A percentile compares a stretch with the other conserved stretches of the same genome.
phyloP scores from a whole-genome alignment of 2,888 invertebrate species.

The Holacanthella duospinosa region DNA sequence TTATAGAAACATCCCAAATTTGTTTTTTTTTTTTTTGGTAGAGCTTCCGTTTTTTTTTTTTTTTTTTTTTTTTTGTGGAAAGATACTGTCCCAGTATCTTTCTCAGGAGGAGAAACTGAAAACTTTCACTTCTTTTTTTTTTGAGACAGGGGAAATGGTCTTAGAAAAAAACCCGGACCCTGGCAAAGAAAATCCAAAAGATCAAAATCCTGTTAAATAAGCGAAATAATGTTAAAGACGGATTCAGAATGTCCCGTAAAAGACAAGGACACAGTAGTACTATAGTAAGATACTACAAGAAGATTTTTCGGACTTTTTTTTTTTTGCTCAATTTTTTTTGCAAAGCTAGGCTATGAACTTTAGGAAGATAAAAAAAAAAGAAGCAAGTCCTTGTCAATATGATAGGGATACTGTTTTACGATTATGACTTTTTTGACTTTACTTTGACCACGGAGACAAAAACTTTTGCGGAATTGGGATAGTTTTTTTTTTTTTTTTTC shows the following conservation, averaged over 20 bases:
- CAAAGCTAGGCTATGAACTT: background rate
- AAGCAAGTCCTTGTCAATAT: background rate
- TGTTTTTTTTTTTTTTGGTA: no score
- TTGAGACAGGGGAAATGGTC: no score
- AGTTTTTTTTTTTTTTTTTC: no score
- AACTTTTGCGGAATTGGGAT: no score
- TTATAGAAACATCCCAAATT: no score
- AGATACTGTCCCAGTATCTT: no score
- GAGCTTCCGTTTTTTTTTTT: no score
- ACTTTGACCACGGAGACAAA: background rate
- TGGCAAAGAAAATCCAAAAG: background rate
- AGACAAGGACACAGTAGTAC: background rate
- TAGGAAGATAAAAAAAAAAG: background rate
- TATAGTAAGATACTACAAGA: background rate
- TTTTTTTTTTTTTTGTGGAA: no score
- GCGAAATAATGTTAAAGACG: constrained; percentile 1
- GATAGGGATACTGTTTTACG: background rate
- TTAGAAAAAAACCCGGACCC: background rate
- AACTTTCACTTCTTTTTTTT: background rate
- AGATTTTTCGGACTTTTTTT: background rate
- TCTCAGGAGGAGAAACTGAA: no score
- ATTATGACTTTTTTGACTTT: constrained; percentile 4
- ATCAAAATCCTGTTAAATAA: constrained; percentile 4
- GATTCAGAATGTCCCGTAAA: background rate
- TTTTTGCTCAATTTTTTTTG: background rate